phyloP scores from a whole-genome alignment of 2,888 invertebrate genomes.

The Yponomeuta cagnagella region DNA sequence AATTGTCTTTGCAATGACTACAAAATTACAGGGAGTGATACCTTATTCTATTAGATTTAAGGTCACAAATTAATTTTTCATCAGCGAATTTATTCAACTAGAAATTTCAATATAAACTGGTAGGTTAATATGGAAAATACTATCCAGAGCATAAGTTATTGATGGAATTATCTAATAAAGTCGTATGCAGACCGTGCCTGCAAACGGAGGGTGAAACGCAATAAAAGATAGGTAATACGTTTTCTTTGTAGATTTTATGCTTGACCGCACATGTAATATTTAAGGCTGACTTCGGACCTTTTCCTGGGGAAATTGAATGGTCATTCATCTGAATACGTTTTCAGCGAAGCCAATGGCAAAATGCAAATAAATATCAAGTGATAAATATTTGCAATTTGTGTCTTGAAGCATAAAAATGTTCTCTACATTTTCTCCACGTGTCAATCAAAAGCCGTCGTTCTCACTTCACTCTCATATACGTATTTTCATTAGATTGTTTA shows the following conservation, averaged over 20 bases:
- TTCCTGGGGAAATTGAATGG: conserved; percentile 51
- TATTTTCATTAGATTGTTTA: no score
- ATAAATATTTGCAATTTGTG: conserved; percentile 25
- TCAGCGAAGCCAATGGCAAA: conserved; percentile 37
- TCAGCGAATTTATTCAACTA: background rate
- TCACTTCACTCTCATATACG: no score
- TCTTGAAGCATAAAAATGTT: background rate
- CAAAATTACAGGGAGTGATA: no score
- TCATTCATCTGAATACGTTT: conserved; percentile 54
- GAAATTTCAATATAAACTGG: conserved; percentile 7
- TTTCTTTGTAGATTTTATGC: conserved; percentile 72
- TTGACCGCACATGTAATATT: conserved; percentile 74
- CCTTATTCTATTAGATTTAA: background rate
- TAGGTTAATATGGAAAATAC: background rate
- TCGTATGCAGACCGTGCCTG: conserved; percentile 33
- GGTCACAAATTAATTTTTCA: no score
- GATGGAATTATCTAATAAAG: conserved; percentile 52
- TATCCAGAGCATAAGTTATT: conserved; percentile 30
- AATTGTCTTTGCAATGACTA: no score
- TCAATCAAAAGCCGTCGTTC: no score
- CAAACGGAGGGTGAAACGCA: conserved; percentile 56
- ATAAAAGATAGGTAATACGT: conserved; percentile 71
- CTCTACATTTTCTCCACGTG: no score
- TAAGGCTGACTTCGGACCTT: conserved; percentile 58
- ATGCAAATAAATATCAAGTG: background rate